These are phyloP conservation scores for Meriones psammophilus DNA, from an alignment of 2,797 vertebrate genomes.

Conservation along the genomic window DNA sequence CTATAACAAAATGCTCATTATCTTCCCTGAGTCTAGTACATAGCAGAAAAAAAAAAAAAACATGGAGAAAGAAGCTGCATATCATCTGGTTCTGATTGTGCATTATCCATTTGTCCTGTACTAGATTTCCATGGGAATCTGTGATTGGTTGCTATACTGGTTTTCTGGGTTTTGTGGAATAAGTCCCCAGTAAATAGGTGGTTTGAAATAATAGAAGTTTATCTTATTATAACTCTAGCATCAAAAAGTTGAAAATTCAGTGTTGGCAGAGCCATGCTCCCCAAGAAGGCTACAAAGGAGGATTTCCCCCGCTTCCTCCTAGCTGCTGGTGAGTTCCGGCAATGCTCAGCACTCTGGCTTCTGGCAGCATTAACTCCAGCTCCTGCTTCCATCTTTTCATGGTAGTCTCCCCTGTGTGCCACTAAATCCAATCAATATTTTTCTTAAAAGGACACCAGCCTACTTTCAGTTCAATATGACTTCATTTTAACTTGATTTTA, in stretches of 20 bases:
- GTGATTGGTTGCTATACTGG: not conserved
- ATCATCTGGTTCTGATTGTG: not conserved
- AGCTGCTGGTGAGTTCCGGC: not conserved
- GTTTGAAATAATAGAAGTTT: conserved; percentile 21
- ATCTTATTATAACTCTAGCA: not conserved
- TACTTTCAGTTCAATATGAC: not conserved
- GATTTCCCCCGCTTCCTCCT: not conserved
- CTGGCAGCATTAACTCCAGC: not conserved
- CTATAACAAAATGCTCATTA: not conserved
- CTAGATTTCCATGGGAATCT: conserved; percentile 12
- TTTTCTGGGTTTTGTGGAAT: not conserved
- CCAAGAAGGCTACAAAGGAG: not conserved
- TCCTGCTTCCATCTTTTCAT: not conserved
- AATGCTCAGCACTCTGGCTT: not conserved
- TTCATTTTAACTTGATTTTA: conserved; percentile 55
- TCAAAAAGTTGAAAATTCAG: not conserved
- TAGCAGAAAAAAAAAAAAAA: not conserved
- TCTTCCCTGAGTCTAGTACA: not conserved
- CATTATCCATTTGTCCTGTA: not conserved
- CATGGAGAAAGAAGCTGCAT: not conserved
- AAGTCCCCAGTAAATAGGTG: not conserved
- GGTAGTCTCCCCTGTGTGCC: not conserved
- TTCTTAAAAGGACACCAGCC: not conserved
- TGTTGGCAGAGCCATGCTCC: not conserved
- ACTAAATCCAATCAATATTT: not conserved